A percentile compares a stretch with the other conserved stretches of the same genome.
Conservation (phyloP, 2,113 vertebrate genomes). For the Morone saxatilis region DNA sequence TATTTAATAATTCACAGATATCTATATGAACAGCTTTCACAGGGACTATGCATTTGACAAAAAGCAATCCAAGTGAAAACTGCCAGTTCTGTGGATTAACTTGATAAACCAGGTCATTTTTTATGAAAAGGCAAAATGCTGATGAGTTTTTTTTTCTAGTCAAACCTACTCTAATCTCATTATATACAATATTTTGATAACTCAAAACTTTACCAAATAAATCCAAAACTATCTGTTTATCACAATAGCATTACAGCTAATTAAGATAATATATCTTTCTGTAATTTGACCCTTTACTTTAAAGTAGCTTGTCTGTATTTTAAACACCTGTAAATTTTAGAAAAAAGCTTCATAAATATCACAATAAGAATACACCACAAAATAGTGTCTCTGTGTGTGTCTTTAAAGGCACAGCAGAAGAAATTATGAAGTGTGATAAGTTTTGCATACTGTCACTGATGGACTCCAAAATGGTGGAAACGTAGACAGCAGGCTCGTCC, state of each 20-base stretch:
- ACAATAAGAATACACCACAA: background rate
- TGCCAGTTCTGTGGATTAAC: background rate
- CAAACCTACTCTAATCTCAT: background rate
- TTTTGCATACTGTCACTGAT: constrained; percentile 74
- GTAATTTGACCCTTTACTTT: background rate
- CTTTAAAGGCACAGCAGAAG: background rate
- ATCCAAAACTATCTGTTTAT: background rate
- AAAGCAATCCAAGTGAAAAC: background rate
- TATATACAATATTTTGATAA: background rate
- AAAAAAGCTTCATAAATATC: background rate
- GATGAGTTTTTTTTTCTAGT: background rate
- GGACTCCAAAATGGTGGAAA: constrained; percentile 76
- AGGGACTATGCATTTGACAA: background rate
- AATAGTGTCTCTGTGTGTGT: too few species aligned
- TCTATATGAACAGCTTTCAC: background rate
- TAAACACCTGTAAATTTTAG: background rate
- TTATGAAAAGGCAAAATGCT: background rate
- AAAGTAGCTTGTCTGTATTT: background rate
- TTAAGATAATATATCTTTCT: background rate
- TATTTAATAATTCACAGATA: background rate
- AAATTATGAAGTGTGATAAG: background rate
- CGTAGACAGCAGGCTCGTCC: constrained; percentile 80
- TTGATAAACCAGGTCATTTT: background rate
- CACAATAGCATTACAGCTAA: background rate
- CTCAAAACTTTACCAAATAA: background rate